Conservation (phyloP, 1,140 invertebrate genomes). For the Triops longicaudatus region DNA sequence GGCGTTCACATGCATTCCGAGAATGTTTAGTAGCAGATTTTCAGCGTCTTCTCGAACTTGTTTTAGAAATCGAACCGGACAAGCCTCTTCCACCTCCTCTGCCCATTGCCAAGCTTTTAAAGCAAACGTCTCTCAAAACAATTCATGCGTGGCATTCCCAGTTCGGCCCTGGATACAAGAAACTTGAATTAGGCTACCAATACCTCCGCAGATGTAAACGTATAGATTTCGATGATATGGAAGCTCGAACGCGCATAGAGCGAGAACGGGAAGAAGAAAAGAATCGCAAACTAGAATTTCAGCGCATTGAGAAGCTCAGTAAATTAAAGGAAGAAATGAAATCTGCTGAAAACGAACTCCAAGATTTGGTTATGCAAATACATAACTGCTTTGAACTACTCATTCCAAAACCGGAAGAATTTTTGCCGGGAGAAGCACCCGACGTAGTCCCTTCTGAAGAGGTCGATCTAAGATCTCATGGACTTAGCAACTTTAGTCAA, state of each 20-base stretch:
- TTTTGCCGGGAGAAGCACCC: slow-evolving; percentile 31
- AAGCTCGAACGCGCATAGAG: slow-evolving; percentile 35
- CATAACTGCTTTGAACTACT: slow-evolving; percentile 41
- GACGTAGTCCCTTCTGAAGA: background rate
- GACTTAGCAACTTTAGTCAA: slow-evolving; percentile 26
- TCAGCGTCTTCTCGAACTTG: slow-evolving; percentile 43
- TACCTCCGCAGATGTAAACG: slow-evolving; percentile 46
- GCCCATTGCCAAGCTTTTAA: slow-evolving; percentile 42
- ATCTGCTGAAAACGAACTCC: slow-evolving; percentile 35
- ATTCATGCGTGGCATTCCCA: slow-evolving; percentile 46
- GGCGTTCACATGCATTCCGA: slow-evolving; percentile 47
- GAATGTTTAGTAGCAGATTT: slow-evolving; percentile 45
- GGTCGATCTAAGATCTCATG: slow-evolving; percentile 30
- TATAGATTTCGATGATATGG: slow-evolving; percentile 38
- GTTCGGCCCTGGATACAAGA: slow-evolving; percentile 45
- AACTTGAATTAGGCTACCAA: slow-evolving; percentile 43
- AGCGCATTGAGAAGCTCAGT: slow-evolving; percentile 35
- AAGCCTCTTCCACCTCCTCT: slow-evolving; percentile 46
- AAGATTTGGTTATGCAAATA: slow-evolving; percentile 37
- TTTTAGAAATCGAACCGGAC: slow-evolving; percentile 41
- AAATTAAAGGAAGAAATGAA: slow-evolving; percentile 36
- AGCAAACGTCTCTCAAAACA: slow-evolving; percentile 39
- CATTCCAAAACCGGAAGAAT: slow-evolving; percentile 38
- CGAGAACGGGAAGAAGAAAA: slow-evolving; percentile 33
- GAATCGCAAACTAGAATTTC: slow-evolving; percentile 32